Base-by-base conservation (phyloP, 2,797 vertebrate species). In the Liparis tanakae region DNA sequence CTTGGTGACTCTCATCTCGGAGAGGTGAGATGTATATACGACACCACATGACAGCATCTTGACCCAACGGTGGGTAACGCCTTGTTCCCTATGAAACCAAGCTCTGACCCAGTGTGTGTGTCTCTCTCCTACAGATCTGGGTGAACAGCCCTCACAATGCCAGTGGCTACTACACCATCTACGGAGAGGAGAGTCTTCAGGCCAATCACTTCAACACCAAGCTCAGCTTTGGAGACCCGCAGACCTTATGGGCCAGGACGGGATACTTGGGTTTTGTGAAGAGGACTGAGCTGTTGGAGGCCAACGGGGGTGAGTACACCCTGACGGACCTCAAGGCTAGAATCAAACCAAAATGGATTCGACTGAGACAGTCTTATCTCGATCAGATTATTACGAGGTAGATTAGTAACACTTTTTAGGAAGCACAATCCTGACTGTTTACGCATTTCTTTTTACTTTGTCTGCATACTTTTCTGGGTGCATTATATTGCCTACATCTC, bases 171-270 rank as follows among this genome's bases (percentile, higher is more conserved):
- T 99, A 98, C 71, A 98, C 97, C 59, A 99, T 99, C 91, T 99
- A 99, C 0, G 98, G 98, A 60, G 98, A 97, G 41, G 98, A 99
- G 87, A 96, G 95, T 70, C 96, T 99, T 0, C 98, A 99, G 84
- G 97, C 98, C 0, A 97, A 99, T 74, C 98, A 99, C 89, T 99
- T 99, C 89, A 98, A 99, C 91, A 98, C 97, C 22, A 96, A 96
- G 60, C 96, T 99, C 80, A 99, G 98, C 92, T 99, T 99, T 13
- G 98, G 98, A 0, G 98, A 99, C 66, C 96, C 97, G 0, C 96
- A 97, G 80, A 99, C 98, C 0, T 94, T 98, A 14, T 99, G 98
- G 98, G 98, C 97, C 5, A 94, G 96, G 71, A 99, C 98, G 0
- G 98, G 98, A 0, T 99, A 99, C 88, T 93, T 99, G 50, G 98